phyloP scores from a whole-genome alignment of 2,797 vertebrate genomes.

The Zonotrichia albicollis region DNA sequence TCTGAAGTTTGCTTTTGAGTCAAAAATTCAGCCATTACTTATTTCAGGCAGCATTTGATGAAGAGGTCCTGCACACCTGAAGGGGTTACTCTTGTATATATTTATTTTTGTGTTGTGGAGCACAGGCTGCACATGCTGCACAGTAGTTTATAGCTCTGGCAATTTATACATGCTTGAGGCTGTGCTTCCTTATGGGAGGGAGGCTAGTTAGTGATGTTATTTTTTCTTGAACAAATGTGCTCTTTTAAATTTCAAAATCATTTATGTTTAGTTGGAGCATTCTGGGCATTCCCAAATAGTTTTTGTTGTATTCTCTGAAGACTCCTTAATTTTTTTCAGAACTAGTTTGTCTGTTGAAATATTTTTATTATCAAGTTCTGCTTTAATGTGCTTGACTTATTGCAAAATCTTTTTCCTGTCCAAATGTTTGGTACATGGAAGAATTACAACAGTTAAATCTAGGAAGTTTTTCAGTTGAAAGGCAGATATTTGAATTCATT shows the following conservation, averaged over 20 bases:
- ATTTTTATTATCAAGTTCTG: constrained; percentile 40
- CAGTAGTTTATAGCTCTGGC: not conserved
- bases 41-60: not conserved
- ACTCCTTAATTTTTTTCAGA: constrained; percentile 41
- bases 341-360: constrained; percentile 49
- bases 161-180: not conserved
- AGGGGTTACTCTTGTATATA: not conserved
- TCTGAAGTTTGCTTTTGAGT: not conserved
- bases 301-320: constrained; percentile 39
- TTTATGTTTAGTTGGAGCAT: not conserved
- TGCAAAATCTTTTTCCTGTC: constrained; percentile 46
- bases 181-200: not conserved
- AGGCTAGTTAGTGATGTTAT: not conserved
- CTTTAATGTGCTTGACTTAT: constrained; percentile 34
- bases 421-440: constrained; percentile 45
- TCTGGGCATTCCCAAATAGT: constrained; percentile 6
- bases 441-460: constrained; percentile 11
- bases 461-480: constrained; percentile 57
- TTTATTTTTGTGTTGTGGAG: not conserved
- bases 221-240: not conserved
- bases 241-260: not conserved
- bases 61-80: not conserved
- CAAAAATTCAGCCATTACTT: not conserved
- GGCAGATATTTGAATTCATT: constrained; percentile 50
- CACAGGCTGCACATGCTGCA: not conserved